phyloP scores from a whole-genome alignment of 2,113 vertebrate genomes.

The Colius striatus region DNA sequence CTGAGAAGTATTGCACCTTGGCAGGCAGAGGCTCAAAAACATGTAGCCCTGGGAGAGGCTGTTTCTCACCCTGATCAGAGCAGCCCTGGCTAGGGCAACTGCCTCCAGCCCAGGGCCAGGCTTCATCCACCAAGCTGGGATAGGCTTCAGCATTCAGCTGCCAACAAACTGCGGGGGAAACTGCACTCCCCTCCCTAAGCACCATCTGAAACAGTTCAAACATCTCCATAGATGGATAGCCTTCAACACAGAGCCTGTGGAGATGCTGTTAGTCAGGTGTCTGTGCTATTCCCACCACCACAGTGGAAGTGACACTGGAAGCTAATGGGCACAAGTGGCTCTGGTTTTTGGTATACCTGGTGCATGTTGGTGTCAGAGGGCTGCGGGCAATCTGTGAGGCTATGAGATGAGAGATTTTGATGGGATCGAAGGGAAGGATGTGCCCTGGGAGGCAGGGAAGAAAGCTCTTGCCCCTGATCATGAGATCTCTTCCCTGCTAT shows the following conservation, averaged over 20 bases:
- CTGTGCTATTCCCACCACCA: background rate
- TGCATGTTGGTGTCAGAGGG: background rate
- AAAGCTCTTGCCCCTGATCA: background rate
- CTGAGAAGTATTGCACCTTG: background rate
- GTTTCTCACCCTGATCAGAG: background rate
- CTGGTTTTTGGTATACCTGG: background rate
- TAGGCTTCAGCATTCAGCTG: background rate
- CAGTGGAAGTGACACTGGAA: background rate
- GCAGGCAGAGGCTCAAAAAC: background rate
- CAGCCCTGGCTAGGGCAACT: background rate
- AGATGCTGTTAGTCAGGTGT: background rate
- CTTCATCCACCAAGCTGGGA: background rate
- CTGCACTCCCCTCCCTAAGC: accelerated
- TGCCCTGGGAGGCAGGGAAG: background rate
- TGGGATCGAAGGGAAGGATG: accelerated
- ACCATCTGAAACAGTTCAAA: background rate
- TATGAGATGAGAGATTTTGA: background rate
- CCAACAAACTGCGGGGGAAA: background rate
- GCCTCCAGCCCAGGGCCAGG: background rate
- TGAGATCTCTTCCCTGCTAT: background rate
- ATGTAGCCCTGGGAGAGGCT: background rate
- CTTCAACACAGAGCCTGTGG: background rate
- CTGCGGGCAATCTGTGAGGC: accelerated
- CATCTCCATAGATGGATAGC: too few species aligned
- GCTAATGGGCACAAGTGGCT: background rate